Percentiles rank a stretch among this genome's conserved stretches.
phyloP scores from a whole-genome alignment of 2,888 invertebrate genomes.

The Bhutanitis thaidina region DNA sequence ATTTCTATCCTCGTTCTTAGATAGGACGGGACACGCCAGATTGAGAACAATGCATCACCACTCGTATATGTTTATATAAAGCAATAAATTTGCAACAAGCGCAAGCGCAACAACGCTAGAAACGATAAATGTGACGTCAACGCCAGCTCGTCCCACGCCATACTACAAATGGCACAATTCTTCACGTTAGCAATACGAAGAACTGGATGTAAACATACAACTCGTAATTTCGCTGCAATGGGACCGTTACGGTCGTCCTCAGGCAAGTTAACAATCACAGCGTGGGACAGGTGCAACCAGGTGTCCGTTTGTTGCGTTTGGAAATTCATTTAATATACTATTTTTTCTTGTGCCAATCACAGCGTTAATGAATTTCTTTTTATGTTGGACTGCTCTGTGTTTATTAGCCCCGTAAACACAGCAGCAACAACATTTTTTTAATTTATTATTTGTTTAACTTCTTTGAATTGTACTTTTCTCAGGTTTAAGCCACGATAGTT shows the following conservation, averaged over 20 bases:
- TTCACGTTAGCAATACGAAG: slow-evolving; percentile 5
- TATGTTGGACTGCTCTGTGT: no score
- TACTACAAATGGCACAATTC: slow-evolving; percentile 5
- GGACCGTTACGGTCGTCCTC: slow-evolving; percentile 1
- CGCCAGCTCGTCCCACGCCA: background rate
- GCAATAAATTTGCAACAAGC: background rate
- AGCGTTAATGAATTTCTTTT: no score
- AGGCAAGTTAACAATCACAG: slow-evolving; percentile 4
- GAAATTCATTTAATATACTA: no score
- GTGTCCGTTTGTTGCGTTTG: background rate
- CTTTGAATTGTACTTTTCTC: no score
- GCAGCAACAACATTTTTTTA: no score
- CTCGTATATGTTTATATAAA: background rate
- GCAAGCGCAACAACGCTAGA: background rate
- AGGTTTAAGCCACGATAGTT: no score
- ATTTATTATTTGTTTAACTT: no score
- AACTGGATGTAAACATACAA: slow-evolving; percentile 18
- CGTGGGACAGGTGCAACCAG: background rate
- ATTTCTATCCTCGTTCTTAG: no score
- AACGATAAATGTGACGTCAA: slow-evolving; percentile 7
- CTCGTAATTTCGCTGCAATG: background rate
- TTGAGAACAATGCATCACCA: no score
- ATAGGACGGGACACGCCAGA: no score
- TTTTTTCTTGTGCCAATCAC: no score
- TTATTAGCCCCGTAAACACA: no score